Evolutionary conservation across 2,797 vertebrate species (phyloP), one percentile per base, ranked within the genome.

Genomic region (Serranus cabrilla): DNA sequence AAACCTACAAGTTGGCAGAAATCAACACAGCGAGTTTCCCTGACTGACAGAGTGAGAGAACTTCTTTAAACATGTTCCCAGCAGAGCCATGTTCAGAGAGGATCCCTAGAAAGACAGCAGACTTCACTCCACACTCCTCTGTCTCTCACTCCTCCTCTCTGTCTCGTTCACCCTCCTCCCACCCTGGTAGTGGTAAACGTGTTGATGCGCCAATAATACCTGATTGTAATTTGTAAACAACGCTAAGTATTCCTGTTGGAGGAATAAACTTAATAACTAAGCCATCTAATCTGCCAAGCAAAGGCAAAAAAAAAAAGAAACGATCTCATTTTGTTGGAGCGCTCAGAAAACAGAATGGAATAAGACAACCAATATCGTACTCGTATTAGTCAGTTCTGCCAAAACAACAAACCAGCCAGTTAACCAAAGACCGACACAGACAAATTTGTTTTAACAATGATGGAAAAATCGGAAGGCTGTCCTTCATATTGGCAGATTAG

Each of bases 141-240:
- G 11, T 18, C 64, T 39, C 62, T 65, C 43, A 31, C 20, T 62
- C 39, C 74, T 69, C 37, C 54, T 57, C 27, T 25, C 57, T 46
- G 21, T 69, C 70, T 66, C 40, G 1, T 47, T 62, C 45, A 34
- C 13, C 34, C 55, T 51, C 40, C 55, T 23, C 12, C 20, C 7
- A 31, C 25, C 13, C 50, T 10, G 23, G 66, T 62, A 27, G 37
- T 23, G 43, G 20, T 20, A 55, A 46, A 77, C 1, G 0, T 57
- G 70, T 56, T 23, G 13, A 60, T 46, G 40, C 59, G 62, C 71
- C 84, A 78, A 50, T 54, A 52, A 49, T 65, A 68, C 57, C 51
- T 76, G 57, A 74, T 25, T 82, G 45, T 72, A 65, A 78, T 84
- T 83, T 81, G 71, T 76, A 59, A 84, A 82, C 74, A 78, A n/a